Conservation (phyloP, 2,797 vertebrate genomes). For the Neosilurus hyrtlii region DNA sequence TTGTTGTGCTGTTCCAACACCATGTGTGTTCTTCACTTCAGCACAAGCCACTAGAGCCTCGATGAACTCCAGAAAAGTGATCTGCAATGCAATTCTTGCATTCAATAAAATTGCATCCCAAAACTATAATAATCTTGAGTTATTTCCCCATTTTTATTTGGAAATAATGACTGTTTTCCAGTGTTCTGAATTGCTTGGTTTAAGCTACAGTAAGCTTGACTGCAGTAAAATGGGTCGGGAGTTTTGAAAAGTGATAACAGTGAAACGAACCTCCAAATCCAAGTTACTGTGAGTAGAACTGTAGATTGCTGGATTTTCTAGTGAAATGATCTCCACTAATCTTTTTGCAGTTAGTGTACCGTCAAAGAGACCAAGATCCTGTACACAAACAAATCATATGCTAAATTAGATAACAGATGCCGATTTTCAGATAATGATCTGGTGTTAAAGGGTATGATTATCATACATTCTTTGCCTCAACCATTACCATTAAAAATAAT, state of each 20-base stretch:
- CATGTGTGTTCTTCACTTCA: slow-evolving; percentile 61
- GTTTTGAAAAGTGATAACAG: neutral
- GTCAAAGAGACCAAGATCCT: slow-evolving; percentile 83
- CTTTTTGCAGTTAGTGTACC: slow-evolving; percentile 73
- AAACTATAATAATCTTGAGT: neutral
- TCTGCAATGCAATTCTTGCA: slow-evolving; percentile 64
- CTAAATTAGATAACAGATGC: neutral
- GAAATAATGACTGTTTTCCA: neutral
- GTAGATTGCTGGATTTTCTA: slow-evolving; percentile 64
- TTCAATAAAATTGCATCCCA: neutral
- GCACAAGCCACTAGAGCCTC: slow-evolving; percentile 86
- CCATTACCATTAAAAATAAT: no score
- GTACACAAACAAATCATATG: slow-evolving; percentile 12
- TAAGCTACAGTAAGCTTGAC: no score
- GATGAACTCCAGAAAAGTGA: slow-evolving; percentile 91
- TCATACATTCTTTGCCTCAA: no score
- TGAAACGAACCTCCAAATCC: slow-evolving; percentile 78
- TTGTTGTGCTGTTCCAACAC: slow-evolving; percentile 10
- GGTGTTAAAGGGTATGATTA: no score
- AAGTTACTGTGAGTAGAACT: slow-evolving; percentile 66
- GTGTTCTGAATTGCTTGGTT: neutral
- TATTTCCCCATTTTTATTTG: neutral
- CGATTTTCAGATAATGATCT: no score
- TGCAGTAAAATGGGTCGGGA: neutral
- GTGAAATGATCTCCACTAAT: slow-evolving; percentile 75